phyloP scores from a whole-genome alignment of 2,888 invertebrate species.

The Pandemis cinnamomeana region DNA sequence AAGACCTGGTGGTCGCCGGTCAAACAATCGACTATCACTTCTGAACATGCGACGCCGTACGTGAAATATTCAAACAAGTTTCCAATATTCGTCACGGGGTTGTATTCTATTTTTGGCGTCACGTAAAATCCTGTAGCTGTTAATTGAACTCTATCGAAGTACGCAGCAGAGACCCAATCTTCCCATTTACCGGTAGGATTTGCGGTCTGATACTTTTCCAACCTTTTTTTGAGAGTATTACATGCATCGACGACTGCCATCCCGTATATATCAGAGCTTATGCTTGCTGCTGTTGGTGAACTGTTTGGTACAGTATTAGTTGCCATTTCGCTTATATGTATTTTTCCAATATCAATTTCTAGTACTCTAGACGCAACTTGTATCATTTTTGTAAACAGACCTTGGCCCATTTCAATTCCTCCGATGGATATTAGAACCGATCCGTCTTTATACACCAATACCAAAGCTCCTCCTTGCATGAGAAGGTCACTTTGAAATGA shows the following conservation, averaged over 20 bases:
- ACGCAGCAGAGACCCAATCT: conserved; percentile 90
- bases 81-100: conserved; percentile 86
- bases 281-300: conserved; percentile 91
- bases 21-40: conserved; percentile 94
- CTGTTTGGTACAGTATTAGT: conserved; percentile 94
- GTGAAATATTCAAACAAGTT: conserved; percentile 90
- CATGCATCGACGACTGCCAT: conserved; percentile 92
- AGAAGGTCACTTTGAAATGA: conserved; percentile 87
- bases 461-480: conserved; percentile 91
- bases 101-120: conserved; percentile 87
- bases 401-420: conserved; percentile 96
- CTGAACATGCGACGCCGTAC: conserved; percentile 91
- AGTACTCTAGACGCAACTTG: conserved; percentile 90
- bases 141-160: conserved; percentile 87
- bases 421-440: conserved; percentile 92
- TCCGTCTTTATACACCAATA: conserved; percentile 91
- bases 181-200: conserved; percentile 90
- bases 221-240: conserved; percentile 85
- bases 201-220: conserved; percentile 87
- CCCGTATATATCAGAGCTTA: conserved; percentile 92
- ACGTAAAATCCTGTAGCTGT: conserved; percentile 90
- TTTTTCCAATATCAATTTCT: conserved; percentile 85
- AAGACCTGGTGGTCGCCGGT: conserved; percentile 94
- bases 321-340: conserved; percentile 89
- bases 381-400: conserved; percentile 94